Base-by-base conservation (phyloP, 1,140 invertebrate genomes). In the Dreissena polymorpha region DNA sequence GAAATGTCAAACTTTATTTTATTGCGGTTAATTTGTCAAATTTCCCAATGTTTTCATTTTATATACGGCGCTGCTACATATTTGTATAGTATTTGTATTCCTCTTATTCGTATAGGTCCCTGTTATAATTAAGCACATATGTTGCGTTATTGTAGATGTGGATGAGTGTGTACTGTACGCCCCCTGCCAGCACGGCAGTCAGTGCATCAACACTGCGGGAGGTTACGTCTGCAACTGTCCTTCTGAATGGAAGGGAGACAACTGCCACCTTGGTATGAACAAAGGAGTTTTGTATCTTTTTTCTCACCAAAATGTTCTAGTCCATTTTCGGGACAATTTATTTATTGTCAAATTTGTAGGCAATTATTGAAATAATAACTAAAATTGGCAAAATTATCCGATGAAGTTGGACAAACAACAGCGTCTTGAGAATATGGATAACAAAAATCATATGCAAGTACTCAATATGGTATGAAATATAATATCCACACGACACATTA, bases 151-250 rank as follows among this genome's bases (percentile, higher is more conserved):
- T 86, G 10, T 51, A 88, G 88, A 87, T 60, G 55, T 89, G 27
- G 87, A 89, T 64, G 90, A 90, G 55, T 92, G 91, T 82, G 27
- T 76, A n/a, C 78, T 85, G n/a, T 83, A 85, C 63, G 51, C 73
- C 25, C 90, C 91, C 10, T 92, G 91, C 81, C 71, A 80, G 25
- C 90, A 91, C 83, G 88, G 88, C 0, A 89, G 87, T 18, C 86
- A 79, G 13, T 92, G 91, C 83, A 71, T 84, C n/a, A 88, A 91
- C 55, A 84, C 83, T 25, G 82, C 86, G 55, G 88, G 88, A 18
- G 86, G 83, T 23, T 91, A 86, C 69, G 83, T 74, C 10, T 91
- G 90, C 71, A 60, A 76, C 10, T 91, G 90, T 85, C 76, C 85
- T 0, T 21, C 63, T 25, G 85, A 86, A 23, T 91, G 85, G 77